Percentiles rank a stretch among this genome's conserved stretches.
Conservation (phyloP, 1,140 invertebrate genomes). For the Drosophila auraria region DNA sequence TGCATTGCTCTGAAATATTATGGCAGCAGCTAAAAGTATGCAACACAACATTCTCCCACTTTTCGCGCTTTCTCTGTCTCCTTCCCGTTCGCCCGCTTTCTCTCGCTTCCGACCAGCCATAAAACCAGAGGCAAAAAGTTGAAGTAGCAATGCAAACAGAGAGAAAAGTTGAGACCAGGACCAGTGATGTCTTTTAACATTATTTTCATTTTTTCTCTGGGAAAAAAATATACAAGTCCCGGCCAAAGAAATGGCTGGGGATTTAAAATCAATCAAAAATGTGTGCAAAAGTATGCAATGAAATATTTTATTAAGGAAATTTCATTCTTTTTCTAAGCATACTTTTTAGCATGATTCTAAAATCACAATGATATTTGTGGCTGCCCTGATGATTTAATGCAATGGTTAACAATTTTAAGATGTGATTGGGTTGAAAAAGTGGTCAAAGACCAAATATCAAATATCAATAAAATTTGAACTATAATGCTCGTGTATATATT, state of each 20-base stretch:
- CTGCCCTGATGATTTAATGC: too few relatives aligned
- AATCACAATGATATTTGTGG: too few relatives aligned
- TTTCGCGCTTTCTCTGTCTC: background rate
- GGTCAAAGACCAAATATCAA: too few relatives aligned
- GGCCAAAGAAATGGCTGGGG: background rate
- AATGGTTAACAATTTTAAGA: too few relatives aligned
- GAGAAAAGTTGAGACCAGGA: background rate
- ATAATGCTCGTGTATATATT: too few relatives aligned
- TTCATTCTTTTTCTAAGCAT: too few relatives aligned
- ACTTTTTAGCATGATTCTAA: too few relatives aligned
- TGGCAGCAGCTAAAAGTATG: conserved; percentile 68
- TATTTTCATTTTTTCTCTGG: too few relatives aligned
- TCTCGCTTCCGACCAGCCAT: background rate
- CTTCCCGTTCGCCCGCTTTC: conserved; percentile 4
- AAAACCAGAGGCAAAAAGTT: conserved; percentile 28
- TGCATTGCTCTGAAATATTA: conserved; percentile 71
- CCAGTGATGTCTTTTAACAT: conserved; percentile 7
- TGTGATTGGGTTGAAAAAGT: too few relatives aligned
- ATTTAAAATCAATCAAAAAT: background rate
- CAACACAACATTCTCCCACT: conserved; percentile 42
- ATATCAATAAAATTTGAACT: too few relatives aligned
- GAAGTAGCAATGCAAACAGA: conserved; percentile 44
- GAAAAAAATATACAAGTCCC: too few relatives aligned
- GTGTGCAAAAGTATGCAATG: background rate
- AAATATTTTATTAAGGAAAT: too few relatives aligned